Evolutionary conservation across 2,113 vertebrate species (phyloP), one percentile per base, ranked within the genome.

Genomic region (Tichodroma muraria): DNA sequence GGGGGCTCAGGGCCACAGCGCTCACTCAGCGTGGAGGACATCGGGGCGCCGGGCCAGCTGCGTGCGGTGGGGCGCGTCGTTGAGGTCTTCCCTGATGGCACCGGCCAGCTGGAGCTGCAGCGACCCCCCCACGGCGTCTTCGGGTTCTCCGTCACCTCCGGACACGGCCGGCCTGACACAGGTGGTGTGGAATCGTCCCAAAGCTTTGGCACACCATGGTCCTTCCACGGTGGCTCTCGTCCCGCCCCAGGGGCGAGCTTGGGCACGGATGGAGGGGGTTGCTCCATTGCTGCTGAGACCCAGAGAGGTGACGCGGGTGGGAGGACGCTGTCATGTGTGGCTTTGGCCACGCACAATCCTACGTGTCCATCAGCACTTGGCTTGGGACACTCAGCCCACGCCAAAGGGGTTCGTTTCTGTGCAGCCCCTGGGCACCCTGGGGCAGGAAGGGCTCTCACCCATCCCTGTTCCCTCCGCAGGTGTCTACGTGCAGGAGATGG

Each of bases 401-500:
- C 31, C 40, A 4, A 30, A 70, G 37, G 31, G 56, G 18, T 25
- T 24, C 9, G 22, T 49, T 28, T n/a, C 47, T 20, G 25, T 11
- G 54, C 59, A 18, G 65, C 25, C 33, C 38, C 28, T 2, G 15
- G n/a, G 50, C 40, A 11, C 28, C 12, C 28, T 1, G 0, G 64
- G 38, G 21, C 27, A 35, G 56, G 31, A 4, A 2, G 13, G 42
- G 19, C 38, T 6, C 33, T 80, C 52, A 78, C 18, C 53, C 7
- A 0, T 23, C 15, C 5, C 30, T 0, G 4, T 44, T 50, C 65
- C 77, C 60, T 73, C 68, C 3, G 3, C 88, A 99, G 99, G 99
- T 13, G 95, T 99, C 76, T 99, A 99, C 10, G 98, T 99, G 79
- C 98, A 99, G 94, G 98, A 98, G 92, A 99, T 99, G 97, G 98